Evolutionary conservation across 1,140 invertebrate species (phyloP), one percentile per base, ranked within the genome.

Genomic region (Drosophila quadrilineata): DNA sequence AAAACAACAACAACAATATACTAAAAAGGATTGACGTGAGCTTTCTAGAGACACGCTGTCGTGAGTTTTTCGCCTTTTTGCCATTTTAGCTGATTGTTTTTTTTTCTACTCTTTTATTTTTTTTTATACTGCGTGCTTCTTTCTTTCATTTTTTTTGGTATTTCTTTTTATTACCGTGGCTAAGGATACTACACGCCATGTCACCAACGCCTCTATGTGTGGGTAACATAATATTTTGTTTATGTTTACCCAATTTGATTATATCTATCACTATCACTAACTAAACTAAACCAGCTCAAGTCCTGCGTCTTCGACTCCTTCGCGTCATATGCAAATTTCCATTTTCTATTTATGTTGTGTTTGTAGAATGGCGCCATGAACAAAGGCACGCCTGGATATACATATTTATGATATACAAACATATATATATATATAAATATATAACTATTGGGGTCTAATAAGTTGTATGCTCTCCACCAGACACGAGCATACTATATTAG

Each of bases 61-160:
- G 58, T 75, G 64, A 65, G 57, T 60, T 68, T 71, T 50, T n/a
- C n/a, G n/a, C 66, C 73, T 66, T 68, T 77, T 77, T 77, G 74
- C 69, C 74, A 77, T 77, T 77, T 77, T 77, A 77, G 74, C 74
- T 77, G 74, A 77, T 77, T 77, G 74, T 77, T 77, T 77, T 75
- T 77, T 66, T n/a, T 69, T 69, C 36, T 48, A 48, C 16, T 14
- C 12, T 10, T 41, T 3, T 45, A 19, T 22, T 19, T 36, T 9
- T 29, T 43, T 35, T 19, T 65, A n/a, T n/a, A n/a, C n/a, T n/a
- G n/a, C n/a, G n/a, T n/a, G n/a, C n/a, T n/a, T n/a, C n/a, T n/a
- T n/a, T n/a, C n/a, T n/a, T n/a, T n/a, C n/a, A n/a, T n/a, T n/a
- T n/a, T n/a, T n/a, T n/a, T n/a, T n/a, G n/a, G n/a, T 40, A 49